A percentile compares a stretch with the other conserved stretches of the same genome.
These are phyloP conservation scores for Isurus oxyrinchus DNA, from an alignment of 2,113 vertebrate genomes.

Conservation along the genomic window DNA sequence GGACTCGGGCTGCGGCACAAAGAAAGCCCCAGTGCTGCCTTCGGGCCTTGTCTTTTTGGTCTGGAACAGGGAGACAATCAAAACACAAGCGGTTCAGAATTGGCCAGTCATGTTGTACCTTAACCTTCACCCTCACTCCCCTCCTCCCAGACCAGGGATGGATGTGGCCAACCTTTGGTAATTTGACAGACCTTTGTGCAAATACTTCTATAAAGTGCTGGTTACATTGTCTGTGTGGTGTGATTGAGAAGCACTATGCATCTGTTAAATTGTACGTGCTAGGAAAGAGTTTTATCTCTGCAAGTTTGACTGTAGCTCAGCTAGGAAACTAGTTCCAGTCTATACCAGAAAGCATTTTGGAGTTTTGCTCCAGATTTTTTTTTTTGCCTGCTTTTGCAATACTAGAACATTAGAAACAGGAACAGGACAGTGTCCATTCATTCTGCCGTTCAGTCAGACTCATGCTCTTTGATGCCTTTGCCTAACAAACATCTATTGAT, in stretches of 20 bases:
- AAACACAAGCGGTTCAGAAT: not conserved
- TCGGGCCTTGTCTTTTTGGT: slow-evolving; percentile 42
- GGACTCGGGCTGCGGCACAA: slow-evolving; percentile 45
- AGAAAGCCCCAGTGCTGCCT: slow-evolving; percentile 36
- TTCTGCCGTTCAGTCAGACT: not conserved
- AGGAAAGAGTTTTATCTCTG: not conserved
- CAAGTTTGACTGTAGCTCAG: not conserved
- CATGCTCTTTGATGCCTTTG: not conserved
- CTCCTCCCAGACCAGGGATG: too few relatives aligned
- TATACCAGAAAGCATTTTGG: not conserved
- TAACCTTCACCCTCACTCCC: not conserved
- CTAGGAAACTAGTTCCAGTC: not conserved
- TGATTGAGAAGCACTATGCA: not conserved
- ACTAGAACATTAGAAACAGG: not conserved
- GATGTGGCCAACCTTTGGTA: not conserved
- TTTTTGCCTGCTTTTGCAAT: not conserved
- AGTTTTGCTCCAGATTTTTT: not conserved
- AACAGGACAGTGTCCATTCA: not conserved
- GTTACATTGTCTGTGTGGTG: not conserved
- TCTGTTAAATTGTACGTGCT: not conserved
- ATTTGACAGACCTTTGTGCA: not conserved
- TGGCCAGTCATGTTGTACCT: not conserved
- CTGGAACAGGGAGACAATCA: slow-evolving; percentile 7
- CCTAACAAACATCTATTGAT: not conserved
- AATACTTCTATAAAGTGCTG: not conserved